A percentile compares a stretch with the other conserved stretches of the same genome.
phyloP scores from a whole-genome alignment of 1,140 invertebrate species.

The Tetraneura akinire region DNA sequence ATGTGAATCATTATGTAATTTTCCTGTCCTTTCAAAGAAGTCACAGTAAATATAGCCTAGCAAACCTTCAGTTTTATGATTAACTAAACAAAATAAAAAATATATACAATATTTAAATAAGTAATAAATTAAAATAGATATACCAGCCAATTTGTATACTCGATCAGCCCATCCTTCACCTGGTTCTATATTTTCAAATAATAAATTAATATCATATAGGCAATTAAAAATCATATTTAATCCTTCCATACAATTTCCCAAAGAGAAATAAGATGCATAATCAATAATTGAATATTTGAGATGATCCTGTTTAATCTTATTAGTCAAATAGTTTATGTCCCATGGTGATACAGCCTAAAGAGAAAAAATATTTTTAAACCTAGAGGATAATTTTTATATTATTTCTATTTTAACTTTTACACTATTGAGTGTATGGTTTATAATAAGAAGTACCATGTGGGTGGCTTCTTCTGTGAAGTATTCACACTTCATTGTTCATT shows the following conservation, averaged over 20 bases:
- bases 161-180: conserved; percentile 85
- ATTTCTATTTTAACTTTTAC: too few species aligned
- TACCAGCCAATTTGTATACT: conserved; percentile 83
- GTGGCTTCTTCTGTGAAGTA: too few species aligned
- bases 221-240: conserved; percentile 80
- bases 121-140: background rate
- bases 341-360: conserved; percentile 68
- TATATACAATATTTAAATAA: background rate
- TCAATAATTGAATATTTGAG: conserved; percentile 69
- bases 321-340: conserved; percentile 82
- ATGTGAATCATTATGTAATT: conserved; percentile 97
- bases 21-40: conserved; percentile 85
- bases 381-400: too few species aligned
- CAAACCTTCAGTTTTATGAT: conserved; percentile 74
- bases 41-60: conserved; percentile 98
- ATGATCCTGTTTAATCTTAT: conserved; percentile 71
- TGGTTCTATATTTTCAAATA: conserved; percentile 68
- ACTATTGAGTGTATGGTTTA: too few species aligned
- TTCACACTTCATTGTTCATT: too few species aligned
- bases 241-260: conserved; percentile 95
- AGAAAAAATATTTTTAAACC: too few species aligned
- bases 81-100: conserved; percentile 59
- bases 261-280: conserved; percentile 86
- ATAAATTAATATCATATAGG: conserved; percentile 78
- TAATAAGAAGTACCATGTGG: too few species aligned